Evolutionary conservation across 2,888 invertebrate species (phyloP), one percentile per base, ranked within the genome.

Genomic region (Syrista parreyssii): DNA sequence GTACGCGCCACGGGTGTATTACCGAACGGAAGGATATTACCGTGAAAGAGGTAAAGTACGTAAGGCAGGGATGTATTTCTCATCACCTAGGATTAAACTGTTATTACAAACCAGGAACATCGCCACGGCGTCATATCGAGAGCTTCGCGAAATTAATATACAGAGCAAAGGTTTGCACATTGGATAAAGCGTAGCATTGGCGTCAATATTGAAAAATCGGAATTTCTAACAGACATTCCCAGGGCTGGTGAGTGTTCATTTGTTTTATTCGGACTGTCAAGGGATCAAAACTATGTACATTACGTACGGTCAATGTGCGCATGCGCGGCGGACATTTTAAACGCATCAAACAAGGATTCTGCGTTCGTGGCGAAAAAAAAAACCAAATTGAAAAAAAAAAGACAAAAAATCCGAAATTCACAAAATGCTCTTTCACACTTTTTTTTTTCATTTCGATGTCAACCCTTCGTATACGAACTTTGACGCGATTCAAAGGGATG

Each of bases 81-180:
- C 89, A 89, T 89, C 89, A 89, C 85, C 80, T 82, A 82, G 89
- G 89, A 89, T 89, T 89, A 89, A 89, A 89, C 86, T 88, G 88
- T 89, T 89, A 89, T 89, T 89, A 88, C 88, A 85, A 86, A 87
- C 85, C 84, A 82, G 81, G 82, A 80, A 79, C 81, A 81, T 34
- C 79, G 76, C 12, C 73, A 77, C 77, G 82, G 75, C 75, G 73
- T 68, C 74, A 78, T 78, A 76, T 31, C 79, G 76, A 71, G 87
- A 88, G 84, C 84, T 82, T 83, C 81, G 84, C 84, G 84, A 89
- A 89, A 89, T 89, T 89, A 88, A 88, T 88, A 86, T 88, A 87
- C 86, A 86, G 87, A 82, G 75, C 83, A 85, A 88, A 87, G 86
- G 89, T 89, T 89, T 89, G 88, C 89, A 84, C 88, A 87, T 85